Evolutionary conservation across 2,113 vertebrate genomes (phyloP), one percentile per base, ranked within the genome.

Genomic region (Tautogolabrus adspersus): DNA sequence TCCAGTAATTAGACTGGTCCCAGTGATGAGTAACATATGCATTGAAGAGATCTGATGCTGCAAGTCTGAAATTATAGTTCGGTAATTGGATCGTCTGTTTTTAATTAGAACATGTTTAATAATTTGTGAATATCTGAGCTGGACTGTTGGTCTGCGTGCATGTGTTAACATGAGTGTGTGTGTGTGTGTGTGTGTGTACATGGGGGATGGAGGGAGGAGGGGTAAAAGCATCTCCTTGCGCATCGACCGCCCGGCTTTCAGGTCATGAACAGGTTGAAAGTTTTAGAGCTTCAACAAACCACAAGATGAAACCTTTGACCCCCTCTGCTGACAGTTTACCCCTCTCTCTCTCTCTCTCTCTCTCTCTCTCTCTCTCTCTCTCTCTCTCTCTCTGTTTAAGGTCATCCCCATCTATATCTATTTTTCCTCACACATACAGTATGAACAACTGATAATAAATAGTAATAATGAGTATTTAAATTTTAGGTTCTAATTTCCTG

Each of bases 281-380:
- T 15, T 83, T 79, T 62, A 49, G 34, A 87, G 75, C 72, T 51
- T 77, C 57, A 10, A 75, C 84, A 88, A 84, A 89, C 88, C 83
- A 51, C 83, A 87, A 63, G 61, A 83, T 51, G 42, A 85, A 81
- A 86, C 84, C 89, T 84, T 46, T 83, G 81, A 85, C 89, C 83
- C 15, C 13, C 40, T 55, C 4, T 82, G 80, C 67, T 82, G 63
- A 55, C 57, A 21, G 44, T 34, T 6, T 21, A 34, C n/a, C n/a
- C n/a, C n/a, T n/a, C n/a, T n/a, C n/a, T n/a, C n/a, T n/a, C n/a
- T n/a, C n/a, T n/a, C n/a, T n/a, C n/a, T n/a, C n/a, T n/a, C n/a
- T n/a, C n/a, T n/a, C n/a, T n/a, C n/a, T n/a, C n/a, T n/a, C n/a
- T n/a, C n/a, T n/a, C n/a, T n/a, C n/a, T n/a, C n/a, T n/a, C n/a